Evolutionary conservation across 2,113 vertebrate genomes (phyloP), one percentile per base, ranked within the genome.

Genomic region (Centrocercus urophasianus): DNA sequence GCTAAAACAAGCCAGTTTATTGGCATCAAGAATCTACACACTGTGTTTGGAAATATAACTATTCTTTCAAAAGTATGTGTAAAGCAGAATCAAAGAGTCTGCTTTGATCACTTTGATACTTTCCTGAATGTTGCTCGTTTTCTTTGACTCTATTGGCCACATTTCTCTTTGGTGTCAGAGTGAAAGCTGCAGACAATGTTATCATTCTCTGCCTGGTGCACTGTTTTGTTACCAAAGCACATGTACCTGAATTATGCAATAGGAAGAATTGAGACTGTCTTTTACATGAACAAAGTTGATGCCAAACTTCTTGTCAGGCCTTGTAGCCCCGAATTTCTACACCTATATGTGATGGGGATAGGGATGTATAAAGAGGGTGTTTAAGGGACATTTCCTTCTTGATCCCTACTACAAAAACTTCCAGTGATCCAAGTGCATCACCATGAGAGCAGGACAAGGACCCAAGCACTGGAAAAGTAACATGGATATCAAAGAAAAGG

Each of bases 81-180:
- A 59, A 89, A 93, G 65, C 54, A 52, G 76, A 91, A 89, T 97
- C 89, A 95, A 89, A 97, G 75, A 76, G 65, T 36, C 48, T 82
- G 61, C 93, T 95, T 94, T 96, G 85, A 95, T 95, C 79, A 91
- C 83, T 93, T 94, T 75, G 61, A 94, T 86, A 81, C 61, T 93
- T 91, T 38, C 69, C 66, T 76, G 79, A 91, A 77, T 78, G 79
- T 93, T 56, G 28, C 52, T 89, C 3, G 0, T 21, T 43, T 94
- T 90, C 79, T 95, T 95, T 97, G 79, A 60, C 34, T 88, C 40
- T 43, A 28, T 88, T 83, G 8, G 11, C 18, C 89, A 42, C 85
- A 38, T 91, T 95, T 90, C 82, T 83, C 89, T 89, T 86, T 83
- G 69, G 81, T 95, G 94, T 91, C 94, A 91, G 72, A 67, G 34